Evolutionary conservation across 2,888 invertebrate genomes (phyloP).

Genomic region (Mayetiola destructor): DNA sequence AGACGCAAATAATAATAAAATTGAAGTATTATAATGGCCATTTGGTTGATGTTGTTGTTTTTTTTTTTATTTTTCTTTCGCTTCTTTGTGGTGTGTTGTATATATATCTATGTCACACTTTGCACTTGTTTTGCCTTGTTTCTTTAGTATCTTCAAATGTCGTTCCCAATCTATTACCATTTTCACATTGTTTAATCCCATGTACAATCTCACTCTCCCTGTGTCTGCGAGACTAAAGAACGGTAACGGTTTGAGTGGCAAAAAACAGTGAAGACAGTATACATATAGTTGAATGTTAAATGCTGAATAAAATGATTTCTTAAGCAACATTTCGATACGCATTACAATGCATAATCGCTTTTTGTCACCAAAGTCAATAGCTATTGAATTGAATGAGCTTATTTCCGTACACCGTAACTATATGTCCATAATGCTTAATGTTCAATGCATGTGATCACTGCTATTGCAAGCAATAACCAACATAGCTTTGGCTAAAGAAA

Average conservation of each 20-base stretch:
- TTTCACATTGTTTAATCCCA: not conserved
- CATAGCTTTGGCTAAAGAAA: not conserved
- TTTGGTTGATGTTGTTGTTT: constrained; percentile 6
- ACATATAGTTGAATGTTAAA: too few relatives aligned
- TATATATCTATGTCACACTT: not conserved
- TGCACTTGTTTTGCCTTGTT: not conserved
- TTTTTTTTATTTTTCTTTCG: too few relatives aligned
- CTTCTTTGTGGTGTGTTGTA: too few relatives aligned
- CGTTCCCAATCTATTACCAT: not conserved
- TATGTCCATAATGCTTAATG: too few relatives aligned
- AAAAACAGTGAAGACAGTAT: too few relatives aligned
- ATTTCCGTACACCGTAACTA: constrained; percentile 1
- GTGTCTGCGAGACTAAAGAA: too few relatives aligned
- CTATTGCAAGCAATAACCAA: not conserved
- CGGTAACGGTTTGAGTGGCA: too few relatives aligned
- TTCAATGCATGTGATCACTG: not conserved
- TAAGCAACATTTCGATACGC: too few relatives aligned
- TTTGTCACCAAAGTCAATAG: constrained; percentile 8
- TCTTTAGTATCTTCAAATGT: not conserved
- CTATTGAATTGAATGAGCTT: constrained; percentile 5
- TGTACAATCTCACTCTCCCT: too few relatives aligned
- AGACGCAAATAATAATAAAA: constrained; percentile 10
- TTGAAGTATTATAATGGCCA: constrained; percentile 6
- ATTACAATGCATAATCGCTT: constrained; percentile 9
- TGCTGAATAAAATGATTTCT: too few relatives aligned